Conservation (phyloP, 2,113 vertebrate genomes). For the Cebus imitator region DNA sequence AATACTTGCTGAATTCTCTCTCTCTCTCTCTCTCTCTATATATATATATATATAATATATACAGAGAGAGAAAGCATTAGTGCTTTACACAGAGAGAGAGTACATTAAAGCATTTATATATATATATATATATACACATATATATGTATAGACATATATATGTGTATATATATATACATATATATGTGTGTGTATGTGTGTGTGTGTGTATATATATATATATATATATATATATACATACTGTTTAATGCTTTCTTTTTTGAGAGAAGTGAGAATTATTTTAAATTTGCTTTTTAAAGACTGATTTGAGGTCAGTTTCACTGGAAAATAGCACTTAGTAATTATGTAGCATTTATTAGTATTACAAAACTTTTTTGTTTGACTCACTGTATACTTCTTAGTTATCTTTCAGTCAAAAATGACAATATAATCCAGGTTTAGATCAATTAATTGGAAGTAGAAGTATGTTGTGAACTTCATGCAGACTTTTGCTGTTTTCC, state of each 20-base stretch:
- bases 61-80: no score
- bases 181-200: neutral
- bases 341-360: neutral
- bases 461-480: neutral
- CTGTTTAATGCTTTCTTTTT: neutral
- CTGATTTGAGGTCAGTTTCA: neutral
- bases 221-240: neutral
- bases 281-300: neutral
- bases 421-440: neutral
- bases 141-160: accelerated
- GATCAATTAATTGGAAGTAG: neutral
- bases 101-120: no score
- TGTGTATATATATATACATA: neutral
- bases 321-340: neutral
- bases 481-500: neutral
- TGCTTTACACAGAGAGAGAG: no score
- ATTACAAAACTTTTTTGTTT: neutral
- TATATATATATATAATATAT: neutral
- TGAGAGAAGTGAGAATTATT: neutral
- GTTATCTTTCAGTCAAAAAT: neutral
- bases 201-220: neutral
- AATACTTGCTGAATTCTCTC: neutral
- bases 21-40: neutral
- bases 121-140: neutral
- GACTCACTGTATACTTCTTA: neutral